Percentiles rank a stretch among this genome's conserved stretches.
phyloP scores from a whole-genome alignment of 2,888 invertebrate genomes.

The Slavum lentiscoides region DNA sequence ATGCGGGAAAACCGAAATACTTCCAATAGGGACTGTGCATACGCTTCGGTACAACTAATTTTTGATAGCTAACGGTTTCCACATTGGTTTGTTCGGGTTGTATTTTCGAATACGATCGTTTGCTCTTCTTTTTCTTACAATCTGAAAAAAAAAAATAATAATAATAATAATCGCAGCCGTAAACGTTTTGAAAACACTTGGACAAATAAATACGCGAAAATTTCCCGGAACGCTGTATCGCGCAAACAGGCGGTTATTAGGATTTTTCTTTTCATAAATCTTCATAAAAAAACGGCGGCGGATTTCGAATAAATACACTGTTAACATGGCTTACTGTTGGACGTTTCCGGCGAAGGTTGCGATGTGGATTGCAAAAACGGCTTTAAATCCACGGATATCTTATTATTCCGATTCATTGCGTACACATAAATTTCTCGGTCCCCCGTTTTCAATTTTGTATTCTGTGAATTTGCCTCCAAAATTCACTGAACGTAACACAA shows the following conservation, averaged over 20 bases:
- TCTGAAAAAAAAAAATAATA: conserved; percentile 22
- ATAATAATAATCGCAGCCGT: background rate
- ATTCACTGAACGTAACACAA: conserved; percentile 14
- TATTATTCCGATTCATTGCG: conserved; percentile 29
- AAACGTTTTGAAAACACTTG: background rate
- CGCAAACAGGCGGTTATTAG: background rate
- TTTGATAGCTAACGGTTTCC: conserved; percentile 59
- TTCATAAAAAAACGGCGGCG: too few relatives aligned
- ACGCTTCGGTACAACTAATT: conserved; percentile 62
- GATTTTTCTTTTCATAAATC: background rate
- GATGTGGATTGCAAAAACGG: conserved; percentile 40
- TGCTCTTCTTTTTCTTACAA: conserved; percentile 28
- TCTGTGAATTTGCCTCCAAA: conserved; percentile 49
- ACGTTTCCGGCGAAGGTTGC: background rate
- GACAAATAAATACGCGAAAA: background rate
- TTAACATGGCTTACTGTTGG: conserved; percentile 18
- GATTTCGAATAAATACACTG: background rate
- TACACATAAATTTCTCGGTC: background rate
- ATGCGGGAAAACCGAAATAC: conserved; percentile 63
- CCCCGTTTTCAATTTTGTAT: background rate
- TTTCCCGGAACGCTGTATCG: background rate
- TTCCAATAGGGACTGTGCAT: conserved; percentile 64
- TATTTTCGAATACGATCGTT: conserved; percentile 34
- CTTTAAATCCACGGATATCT: conserved; percentile 30
- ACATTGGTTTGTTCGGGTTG: conserved; percentile 29